Conservation (phyloP, 2,888 invertebrate genomes). For the Kryphioiulus occultus region DNA sequence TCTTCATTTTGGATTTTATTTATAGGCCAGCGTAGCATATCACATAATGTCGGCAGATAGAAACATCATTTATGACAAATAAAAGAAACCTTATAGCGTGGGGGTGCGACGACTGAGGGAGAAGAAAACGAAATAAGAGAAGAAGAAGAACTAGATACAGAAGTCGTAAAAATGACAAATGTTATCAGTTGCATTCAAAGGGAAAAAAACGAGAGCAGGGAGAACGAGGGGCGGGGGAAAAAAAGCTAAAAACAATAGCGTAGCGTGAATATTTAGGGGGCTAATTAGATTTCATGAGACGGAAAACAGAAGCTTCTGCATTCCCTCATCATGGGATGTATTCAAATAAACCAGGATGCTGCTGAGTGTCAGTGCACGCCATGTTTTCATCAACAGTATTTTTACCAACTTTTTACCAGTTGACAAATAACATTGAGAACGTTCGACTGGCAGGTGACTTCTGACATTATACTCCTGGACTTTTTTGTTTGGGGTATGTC, state of each 20-base stretch:
- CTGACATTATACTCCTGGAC: too few relatives aligned
- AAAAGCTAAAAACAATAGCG: not conserved
- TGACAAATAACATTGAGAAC: too few relatives aligned
- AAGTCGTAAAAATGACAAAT: constrained; percentile 35
- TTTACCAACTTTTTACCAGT: too few relatives aligned
- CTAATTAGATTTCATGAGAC: not conserved
- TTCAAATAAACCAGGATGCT: not conserved
- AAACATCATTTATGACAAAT: constrained; percentile 35
- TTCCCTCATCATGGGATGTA: not conserved
- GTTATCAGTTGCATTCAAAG: constrained; percentile 13
- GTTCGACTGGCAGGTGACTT: too few relatives aligned
- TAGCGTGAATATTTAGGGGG: not conserved
- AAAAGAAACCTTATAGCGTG: constrained; percentile 18
- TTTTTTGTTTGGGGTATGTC: too few relatives aligned
- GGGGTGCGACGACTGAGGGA: not conserved
- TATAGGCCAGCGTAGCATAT: constrained; percentile 35
- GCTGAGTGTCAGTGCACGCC: not conserved
- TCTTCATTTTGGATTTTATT: constrained; percentile 31
- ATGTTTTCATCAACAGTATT: too few relatives aligned
- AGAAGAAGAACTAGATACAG: constrained; percentile 3
- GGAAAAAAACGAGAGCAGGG: not conserved
- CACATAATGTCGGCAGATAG: constrained; percentile 35
- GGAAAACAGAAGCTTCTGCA: not conserved
- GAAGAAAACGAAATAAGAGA: not conserved
- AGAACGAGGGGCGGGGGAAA: not conserved